Evolutionary conservation across 2,113 vertebrate species (phyloP).

Genomic region (Cheirogaleus medius): DNA sequence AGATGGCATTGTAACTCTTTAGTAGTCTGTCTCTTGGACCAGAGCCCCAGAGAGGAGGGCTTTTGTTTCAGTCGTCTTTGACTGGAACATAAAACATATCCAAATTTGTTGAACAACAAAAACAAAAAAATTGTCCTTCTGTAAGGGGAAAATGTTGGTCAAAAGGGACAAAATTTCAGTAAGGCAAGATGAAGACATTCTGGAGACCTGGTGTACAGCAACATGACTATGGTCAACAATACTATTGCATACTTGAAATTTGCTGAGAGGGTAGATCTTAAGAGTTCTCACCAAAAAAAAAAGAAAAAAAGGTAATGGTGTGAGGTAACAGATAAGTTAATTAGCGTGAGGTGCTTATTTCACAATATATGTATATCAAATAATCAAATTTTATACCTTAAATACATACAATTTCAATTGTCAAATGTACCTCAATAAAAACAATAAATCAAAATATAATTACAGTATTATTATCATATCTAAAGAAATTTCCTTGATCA

Average conservation of each 20-base stretch:
- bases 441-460: not conserved
- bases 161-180: not conserved
- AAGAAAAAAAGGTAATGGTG: not conserved
- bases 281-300: not conserved
- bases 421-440: not conserved
- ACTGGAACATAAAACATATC: not conserved
- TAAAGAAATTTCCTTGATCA: slow-evolving; percentile 7
- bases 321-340: not conserved
- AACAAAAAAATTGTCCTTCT: not conserved
- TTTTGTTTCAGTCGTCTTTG: not conserved
- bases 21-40: not conserved
- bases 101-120: not conserved
- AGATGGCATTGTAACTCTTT: not conserved
- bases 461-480: not conserved
- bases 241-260: not conserved
- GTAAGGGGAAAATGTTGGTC: not conserved
- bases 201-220: not conserved
- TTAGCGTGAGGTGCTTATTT: not conserved
- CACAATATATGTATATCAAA: not conserved
- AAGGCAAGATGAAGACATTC: not conserved
- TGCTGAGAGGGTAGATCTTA: not conserved
- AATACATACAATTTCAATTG: not conserved
- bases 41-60: not conserved
- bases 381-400: not conserved
- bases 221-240: not conserved